Percentiles rank a stretch among this genome's conserved stretches.
These are phyloP conservation scores for Thalpophila matura DNA, from an alignment of 2,888 invertebrate species.

Conservation along the genomic window DNA sequence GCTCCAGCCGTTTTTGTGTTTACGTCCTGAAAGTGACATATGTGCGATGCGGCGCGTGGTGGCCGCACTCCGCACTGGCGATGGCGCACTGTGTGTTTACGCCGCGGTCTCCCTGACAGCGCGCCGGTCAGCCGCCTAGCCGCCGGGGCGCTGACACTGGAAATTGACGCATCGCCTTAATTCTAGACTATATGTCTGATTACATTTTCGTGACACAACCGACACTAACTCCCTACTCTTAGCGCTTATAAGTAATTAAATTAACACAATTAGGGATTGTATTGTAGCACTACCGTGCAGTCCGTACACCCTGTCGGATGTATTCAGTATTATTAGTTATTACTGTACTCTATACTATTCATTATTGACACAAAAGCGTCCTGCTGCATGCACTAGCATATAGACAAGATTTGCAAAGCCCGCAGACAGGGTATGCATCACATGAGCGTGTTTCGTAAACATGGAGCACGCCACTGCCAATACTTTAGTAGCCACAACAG, in stretches of 20 bases:
- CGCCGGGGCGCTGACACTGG: neutral
- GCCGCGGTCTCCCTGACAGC: constrained; percentile 50
- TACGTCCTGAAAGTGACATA: constrained; percentile 22
- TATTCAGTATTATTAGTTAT: too few relatives aligned
- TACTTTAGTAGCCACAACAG: neutral
- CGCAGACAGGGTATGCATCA: too few relatives aligned
- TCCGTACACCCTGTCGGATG: too few relatives aligned
- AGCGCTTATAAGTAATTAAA: too few relatives aligned
- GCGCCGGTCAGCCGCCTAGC: constrained; percentile 12
- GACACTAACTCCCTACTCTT: too few relatives aligned
- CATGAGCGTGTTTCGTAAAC: neutral
- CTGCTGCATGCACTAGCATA: neutral
- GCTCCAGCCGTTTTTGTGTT: constrained; percentile 12
- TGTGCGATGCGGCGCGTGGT: neutral
- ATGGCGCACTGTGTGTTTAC: constrained; percentile 45
- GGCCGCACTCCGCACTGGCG: constrained; percentile 18
- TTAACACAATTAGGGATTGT: too few relatives aligned
- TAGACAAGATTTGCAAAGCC: too few relatives aligned
- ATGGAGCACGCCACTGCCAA: neutral
- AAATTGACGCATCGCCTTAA: too few relatives aligned
- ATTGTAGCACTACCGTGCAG: too few relatives aligned
- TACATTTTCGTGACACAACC: neutral
- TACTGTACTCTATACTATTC: too few relatives aligned
- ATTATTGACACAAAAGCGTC: too few relatives aligned
- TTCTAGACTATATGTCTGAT: neutral